A percentile compares a stretch with the other conserved stretches of the same genome.
Conservation (phyloP, 2,888 invertebrate species). For the Hyposoter didymator region DNA sequence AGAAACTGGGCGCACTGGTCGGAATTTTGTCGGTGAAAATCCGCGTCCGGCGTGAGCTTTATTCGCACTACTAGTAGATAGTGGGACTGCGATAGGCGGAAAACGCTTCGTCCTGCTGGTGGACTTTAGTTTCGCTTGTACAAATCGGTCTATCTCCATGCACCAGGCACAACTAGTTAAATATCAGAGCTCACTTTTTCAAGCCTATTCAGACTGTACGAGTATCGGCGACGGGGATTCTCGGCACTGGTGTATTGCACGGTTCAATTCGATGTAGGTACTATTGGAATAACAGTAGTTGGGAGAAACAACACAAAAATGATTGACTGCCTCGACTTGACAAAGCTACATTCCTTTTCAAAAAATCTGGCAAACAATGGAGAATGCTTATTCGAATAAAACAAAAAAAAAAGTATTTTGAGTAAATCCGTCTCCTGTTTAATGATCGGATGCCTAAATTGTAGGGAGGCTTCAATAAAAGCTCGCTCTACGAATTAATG, state of each 20-base stretch:
- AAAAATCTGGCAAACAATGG: not conserved
- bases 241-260: constrained; percentile 27
- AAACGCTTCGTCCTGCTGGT: constrained; percentile 21
- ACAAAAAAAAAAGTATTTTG: not conserved
- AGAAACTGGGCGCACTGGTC: constrained; percentile 49
- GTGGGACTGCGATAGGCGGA: constrained; percentile 45
- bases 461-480: not conserved
- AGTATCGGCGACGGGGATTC: constrained; percentile 56
- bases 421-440: not conserved
- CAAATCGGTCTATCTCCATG: constrained; percentile 49
- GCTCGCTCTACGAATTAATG: not conserved
- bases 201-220: constrained; percentile 41
- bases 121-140: constrained; percentile 27
- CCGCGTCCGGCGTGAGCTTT: constrained; percentile 59
- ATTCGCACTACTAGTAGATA: constrained; percentile 57
- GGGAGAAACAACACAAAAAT: not conserved
- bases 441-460: not conserved
- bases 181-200: constrained; percentile 57
- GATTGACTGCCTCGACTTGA: constrained; percentile 14
- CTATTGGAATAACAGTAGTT: constrained; percentile 28
- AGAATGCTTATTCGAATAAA: not conserved
- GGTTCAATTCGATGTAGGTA: constrained; percentile 28
- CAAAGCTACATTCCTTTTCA: not conserved
- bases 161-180: constrained; percentile 40
- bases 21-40: constrained; percentile 58